Percentiles rank a stretch among this genome's conserved stretches.
phyloP scores from a whole-genome alignment of 2,113 vertebrate species.

The Cyanoliseus patagonus region DNA sequence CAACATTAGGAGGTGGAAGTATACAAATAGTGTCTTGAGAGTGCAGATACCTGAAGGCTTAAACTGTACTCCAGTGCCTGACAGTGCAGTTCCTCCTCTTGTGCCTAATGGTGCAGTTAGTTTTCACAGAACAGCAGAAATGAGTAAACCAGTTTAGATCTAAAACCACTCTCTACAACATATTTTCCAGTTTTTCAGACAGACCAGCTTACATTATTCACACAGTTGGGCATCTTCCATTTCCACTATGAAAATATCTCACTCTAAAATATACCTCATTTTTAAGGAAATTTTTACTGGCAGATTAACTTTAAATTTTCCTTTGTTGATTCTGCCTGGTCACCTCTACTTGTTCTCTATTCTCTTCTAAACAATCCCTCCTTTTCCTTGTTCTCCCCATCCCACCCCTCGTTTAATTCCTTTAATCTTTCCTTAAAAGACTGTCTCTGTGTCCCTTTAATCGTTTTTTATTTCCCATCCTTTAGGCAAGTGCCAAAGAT shows the following conservation, averaged over 20 bases:
- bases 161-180: not conserved
- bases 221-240: not conserved
- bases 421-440: slow-evolving; percentile 62
- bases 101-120: not conserved
- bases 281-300: not conserved
- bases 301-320: not conserved
- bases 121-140: not conserved
- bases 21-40: not conserved
- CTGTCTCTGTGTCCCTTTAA: slow-evolving; percentile 27
- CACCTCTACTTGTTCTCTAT: not conserved
- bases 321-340: not conserved
- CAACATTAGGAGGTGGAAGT: not conserved
- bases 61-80: not conserved
- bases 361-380: not conserved
- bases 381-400: not conserved
- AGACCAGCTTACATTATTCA: not conserved
- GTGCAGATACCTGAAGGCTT: not conserved
- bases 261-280: not conserved
- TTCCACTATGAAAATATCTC: not conserved
- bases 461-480: slow-evolving; percentile 61
- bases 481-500: slow-evolving; percentile 55
- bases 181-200: not conserved
- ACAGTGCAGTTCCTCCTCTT: not conserved
- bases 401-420: slow-evolving; percentile 6
- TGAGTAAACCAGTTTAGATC: not conserved